Conservation (phyloP, 2,113 vertebrate genomes). For the Oreamnos americanus region DNA sequence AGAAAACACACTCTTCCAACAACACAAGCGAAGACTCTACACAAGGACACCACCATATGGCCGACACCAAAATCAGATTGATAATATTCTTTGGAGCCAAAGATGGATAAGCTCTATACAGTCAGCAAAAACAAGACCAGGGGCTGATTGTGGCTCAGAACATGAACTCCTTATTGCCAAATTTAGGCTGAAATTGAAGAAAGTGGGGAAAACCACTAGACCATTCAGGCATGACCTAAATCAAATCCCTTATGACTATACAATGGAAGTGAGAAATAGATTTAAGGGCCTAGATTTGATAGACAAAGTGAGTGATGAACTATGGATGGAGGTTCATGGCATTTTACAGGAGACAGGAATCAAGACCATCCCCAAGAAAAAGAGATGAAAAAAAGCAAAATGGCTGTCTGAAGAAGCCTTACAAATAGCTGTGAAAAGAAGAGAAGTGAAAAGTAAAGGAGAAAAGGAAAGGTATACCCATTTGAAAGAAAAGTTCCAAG, state of each 20-base stretch:
- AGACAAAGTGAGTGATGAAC: background rate
- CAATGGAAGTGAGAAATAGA: background rate
- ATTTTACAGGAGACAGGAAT: background rate
- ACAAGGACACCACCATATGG: background rate
- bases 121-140: background rate
- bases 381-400: background rate
- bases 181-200: background rate
- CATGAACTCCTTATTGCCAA: background rate
- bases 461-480: too few species aligned
- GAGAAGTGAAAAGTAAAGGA: too few species aligned
- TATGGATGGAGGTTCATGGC: background rate
- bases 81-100: background rate
- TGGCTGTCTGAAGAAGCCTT: too few species aligned
- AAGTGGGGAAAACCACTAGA: background rate
- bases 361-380: background rate
- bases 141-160: background rate
- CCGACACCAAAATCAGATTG: rapidly evolving
- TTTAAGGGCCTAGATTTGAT: background rate
- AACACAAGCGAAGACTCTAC: background rate
- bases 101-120: background rate
- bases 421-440: too few species aligned
- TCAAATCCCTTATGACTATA: background rate
- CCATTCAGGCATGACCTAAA: background rate
- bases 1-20: background rate
- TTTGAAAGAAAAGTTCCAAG: too few species aligned